Base-by-base conservation (phyloP, 2,113 vertebrate species). In the Anarrhichthys ocellatus region DNA sequence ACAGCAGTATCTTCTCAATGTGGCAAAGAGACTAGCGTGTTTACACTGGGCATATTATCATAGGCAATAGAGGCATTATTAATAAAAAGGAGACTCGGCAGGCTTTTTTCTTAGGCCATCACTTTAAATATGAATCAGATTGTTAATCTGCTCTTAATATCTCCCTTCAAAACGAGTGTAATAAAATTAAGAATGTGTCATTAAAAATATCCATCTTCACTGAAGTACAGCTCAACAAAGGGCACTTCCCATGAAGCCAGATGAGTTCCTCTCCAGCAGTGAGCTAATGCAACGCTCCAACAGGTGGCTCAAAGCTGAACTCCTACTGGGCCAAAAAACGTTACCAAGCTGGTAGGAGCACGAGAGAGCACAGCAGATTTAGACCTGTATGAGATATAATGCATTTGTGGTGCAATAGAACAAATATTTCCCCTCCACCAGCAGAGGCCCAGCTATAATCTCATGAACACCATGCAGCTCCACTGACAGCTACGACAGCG, bases 301-400 rank as follows among this genome's bases (percentile, higher is more conserved):
- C 73, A 87, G 73, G 80, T 85, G 79, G 36, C 44, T 69, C 24
- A 58, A 64, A 89, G 62, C 78, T 83, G 29, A 85, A 67, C 74
- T 73, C 72, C 66, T 20, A 27, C 50, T 70, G 59, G 63, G 64
- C 22, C 34, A 34, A 58, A 58, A 5, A 58, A 10, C 24, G n/a
- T 24, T 13, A 52, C 50, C 50, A 3, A 2, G 20, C 20, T n/a
- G 50, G 20, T 9, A 52, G 50, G 20, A 52, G 50, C 50, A 52
- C 40, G 40, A 42, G 2, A 52, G 20, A 52, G 50, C 9, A 52
- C 22, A 22, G 15, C 48, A 22, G 18, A 50, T 22, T 18, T 48
- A 48, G 15, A 17, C 17, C 46, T 50, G 46, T 50, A 50, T 17
- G 14, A 46, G 44, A 46, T 46, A 46, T 1, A 9, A 50, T 9